Percentiles rank a stretch among this genome's conserved stretches.
Conservation (phyloP, 2,888 invertebrate species). For the Baronia brevicornis region DNA sequence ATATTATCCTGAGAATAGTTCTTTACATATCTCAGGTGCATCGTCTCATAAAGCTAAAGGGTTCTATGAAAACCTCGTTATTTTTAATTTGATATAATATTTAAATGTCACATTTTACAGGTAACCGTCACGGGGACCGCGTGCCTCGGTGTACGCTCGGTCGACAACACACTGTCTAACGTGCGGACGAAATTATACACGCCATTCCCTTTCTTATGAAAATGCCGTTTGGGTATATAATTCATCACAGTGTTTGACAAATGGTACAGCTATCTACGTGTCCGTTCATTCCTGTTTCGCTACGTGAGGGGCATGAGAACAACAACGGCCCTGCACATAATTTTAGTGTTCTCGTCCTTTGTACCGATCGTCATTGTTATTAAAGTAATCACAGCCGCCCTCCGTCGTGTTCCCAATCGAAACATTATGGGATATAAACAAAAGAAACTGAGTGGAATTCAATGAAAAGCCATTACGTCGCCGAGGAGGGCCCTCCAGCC, state of each 20-base stretch:
- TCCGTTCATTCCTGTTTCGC: constrained; percentile 21
- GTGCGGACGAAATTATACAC: constrained; percentile 13
- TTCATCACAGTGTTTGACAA: constrained; percentile 22
- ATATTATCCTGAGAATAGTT: too few relatives aligned
- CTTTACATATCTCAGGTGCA: constrained; percentile 31
- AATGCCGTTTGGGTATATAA: constrained; percentile 21
- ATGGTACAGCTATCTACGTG: constrained; percentile 19
- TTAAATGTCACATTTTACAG: constrained; percentile 55
- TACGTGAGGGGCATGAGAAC: constrained; percentile 71
- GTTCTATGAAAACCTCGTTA: constrained; percentile 63
- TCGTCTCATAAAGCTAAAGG: constrained; percentile 45
- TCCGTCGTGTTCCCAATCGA: constrained; percentile 70
- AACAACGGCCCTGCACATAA: constrained; percentile 62
- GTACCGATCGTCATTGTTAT: constrained; percentile 68
- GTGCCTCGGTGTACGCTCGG: constrained; percentile 28
- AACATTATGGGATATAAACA: constrained; percentile 75
- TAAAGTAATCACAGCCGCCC: constrained; percentile 72
- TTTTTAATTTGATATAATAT: constrained; percentile 60
- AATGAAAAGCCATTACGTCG: constrained; percentile 74
- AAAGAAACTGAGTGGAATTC: constrained; percentile 72
- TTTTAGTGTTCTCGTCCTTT: constrained; percentile 65
- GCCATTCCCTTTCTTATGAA: constrained; percentile 24
- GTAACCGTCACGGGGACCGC: constrained; percentile 44
- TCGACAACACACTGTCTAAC: constrained; percentile 15
- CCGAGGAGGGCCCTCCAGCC: constrained; percentile 57